Evolutionary conservation across 1,140 invertebrate species (phyloP), one percentile per base, ranked within the genome.

Genomic region (Scaptomyza hsui): DNA sequence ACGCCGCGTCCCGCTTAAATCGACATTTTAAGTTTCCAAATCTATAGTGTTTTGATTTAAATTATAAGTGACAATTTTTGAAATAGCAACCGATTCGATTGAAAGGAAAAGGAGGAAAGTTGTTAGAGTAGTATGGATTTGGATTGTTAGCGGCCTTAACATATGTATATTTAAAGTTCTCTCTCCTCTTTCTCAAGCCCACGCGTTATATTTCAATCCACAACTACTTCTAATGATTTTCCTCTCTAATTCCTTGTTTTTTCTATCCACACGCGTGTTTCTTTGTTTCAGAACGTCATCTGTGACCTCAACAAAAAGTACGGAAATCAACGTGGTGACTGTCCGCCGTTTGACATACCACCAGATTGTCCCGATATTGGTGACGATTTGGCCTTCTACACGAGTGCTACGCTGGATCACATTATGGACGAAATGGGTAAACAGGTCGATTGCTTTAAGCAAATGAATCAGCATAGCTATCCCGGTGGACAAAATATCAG

Each of bases 301-400:
- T 62, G 70, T 56, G 78, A 81, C 12, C 37, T 82, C 0, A 81
- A 82, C 19, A 45, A 89, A 47, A 72, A 68, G 18, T 75, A 78
- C 51, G 61, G 72, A 4, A 73, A 61, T 47, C 68, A 49, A 29
- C 51, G 45, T 24, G 29, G 35, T 10, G 67, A 71, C 6, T 89
- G 63, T 49, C 49, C 62, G 9, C 47, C 51, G 0, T 55, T 35
- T 15, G 60, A 55, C 16, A 15, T 24, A 9, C 42, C 70, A 1
- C 42, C 70, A 1, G 42, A 64, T 1, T 70, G 80, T 65, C 42
- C 62, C 10, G 62, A 85, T 42, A 44, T 86, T 24, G 75, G 75
- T 4, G 80, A 85, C 21, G 80, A 89, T 13, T 52, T 89, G 18
- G 71, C 85, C 1, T 73, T 89, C 39, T 89, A 79, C 10, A 85